Evolutionary conservation across 2,888 invertebrate genomes (phyloP), one percentile per base, ranked within the genome.

Genomic region (Drosophila kuntzei): DNA sequence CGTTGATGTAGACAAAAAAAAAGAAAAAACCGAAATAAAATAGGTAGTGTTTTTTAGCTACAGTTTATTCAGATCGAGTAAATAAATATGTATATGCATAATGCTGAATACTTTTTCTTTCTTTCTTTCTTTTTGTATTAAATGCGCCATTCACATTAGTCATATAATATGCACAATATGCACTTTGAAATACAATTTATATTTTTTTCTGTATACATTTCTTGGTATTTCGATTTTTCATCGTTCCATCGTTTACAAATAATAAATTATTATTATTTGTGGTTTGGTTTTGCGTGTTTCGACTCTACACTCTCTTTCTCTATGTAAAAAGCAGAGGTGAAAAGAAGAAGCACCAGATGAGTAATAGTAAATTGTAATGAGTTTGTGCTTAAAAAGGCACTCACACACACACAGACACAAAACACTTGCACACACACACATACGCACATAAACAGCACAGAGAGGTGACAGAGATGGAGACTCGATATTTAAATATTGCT

Each of bases 1-100:
- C 90, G 90, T 89, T 87, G 89, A 89, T 89, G 84, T 90, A 89
- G 89, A 89, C 90, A 90, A 87, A 88, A 86, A 86, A 73, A 66
- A 55, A 55, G 29, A 22, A 14, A 36, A 27, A 27, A 27, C 27
- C 7, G 16, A 39, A 22, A 83, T 73, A 76, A 82, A 83, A 75
- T 82, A 82, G 71, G 60, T 79, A 80, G 77, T 74, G 77, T 74
- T 76, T 80, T 77, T 62, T 54, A 54, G 68, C 72, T 77, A 77
- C 72, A 69, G 65, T 79, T 84, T 81, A 66, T 71, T 67, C 62
- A 69, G 73, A 71, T 72, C 43, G 34, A 67, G 73, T 49, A 60
- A 63, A 54, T 54, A 64, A 63, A 62, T 72, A 55, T 55, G 20
- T 50, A 36, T 76, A 51, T 57, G 55, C 37, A 68, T 70, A 27